Conservation (phyloP, 2,888 invertebrate species). For the Andrena hattorfiana region DNA sequence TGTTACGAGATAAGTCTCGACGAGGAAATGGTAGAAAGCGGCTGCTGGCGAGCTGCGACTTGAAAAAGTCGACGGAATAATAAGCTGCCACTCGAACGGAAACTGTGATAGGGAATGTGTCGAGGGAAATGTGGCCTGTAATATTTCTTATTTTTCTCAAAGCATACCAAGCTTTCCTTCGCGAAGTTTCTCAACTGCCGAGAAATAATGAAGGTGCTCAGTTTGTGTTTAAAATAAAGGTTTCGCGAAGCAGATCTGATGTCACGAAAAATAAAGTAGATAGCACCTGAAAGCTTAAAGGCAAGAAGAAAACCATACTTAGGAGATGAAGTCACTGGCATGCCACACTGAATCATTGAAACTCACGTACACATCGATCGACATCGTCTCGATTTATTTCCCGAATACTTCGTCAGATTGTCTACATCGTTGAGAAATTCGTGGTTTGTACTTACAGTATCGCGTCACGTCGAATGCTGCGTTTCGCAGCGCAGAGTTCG, state of each 20-base stretch:
- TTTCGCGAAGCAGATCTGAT: too few species aligned
- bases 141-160: too few species aligned
- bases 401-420: conserved; percentile 56
- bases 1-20: neutral
- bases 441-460: conserved; percentile 61
- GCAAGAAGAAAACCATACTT: neutral
- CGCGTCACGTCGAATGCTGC: conserved; percentile 33
- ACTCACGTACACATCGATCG: conserved; percentile 20
- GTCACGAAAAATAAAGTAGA: too few species aligned
- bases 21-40: conserved; percentile 17
- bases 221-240: too few species aligned
- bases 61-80: conserved; percentile 9
- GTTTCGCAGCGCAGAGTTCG: neutral
- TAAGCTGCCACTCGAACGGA: neutral
- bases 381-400: conserved; percentile 48
- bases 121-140: neutral
- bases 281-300: neutral
- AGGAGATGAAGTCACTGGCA: neutral
- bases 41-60: neutral
- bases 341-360: neutral
- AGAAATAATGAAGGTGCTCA: too few species aligned
- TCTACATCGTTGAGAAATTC: conserved; percentile 51
- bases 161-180: too few species aligned
- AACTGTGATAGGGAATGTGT: neutral
- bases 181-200: too few species aligned